A percentile compares a stretch with the other conserved stretches of the same genome.
These are phyloP conservation scores for Thalassoma bifasciatum DNA, from an alignment of 2,113 vertebrate species.

Conservation along the genomic window DNA sequence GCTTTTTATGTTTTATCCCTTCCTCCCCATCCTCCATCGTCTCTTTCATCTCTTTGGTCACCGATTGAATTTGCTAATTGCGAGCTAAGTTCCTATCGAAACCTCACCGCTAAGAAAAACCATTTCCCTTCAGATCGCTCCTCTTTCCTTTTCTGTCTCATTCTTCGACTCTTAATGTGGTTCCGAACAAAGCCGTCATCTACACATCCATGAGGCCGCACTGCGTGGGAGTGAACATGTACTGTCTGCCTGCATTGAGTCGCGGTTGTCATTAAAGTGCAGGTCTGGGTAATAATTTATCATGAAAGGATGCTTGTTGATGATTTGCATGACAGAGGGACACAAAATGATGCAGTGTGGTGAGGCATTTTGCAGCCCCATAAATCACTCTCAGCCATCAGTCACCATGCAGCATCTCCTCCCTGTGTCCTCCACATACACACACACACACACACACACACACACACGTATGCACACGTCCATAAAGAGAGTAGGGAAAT, in stretches of 20 bases:
- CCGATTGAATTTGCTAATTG: constrained; percentile 63
- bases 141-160: not conserved
- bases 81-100: constrained; percentile 18
- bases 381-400: constrained; percentile 75
- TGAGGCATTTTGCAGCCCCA: constrained; percentile 52
- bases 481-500: constrained; percentile 15
- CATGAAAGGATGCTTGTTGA: constrained; percentile 62
- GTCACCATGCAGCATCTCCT: constrained; percentile 28
- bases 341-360: constrained; percentile 65
- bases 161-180: constrained; percentile 20
- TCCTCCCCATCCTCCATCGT: constrained; percentile 39
- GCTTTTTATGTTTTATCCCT: constrained; percentile 45
- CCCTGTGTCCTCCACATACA: constrained; percentile 31
- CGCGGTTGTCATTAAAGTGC: constrained; percentile 63
- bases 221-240: constrained; percentile 45
- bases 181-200: constrained; percentile 51
- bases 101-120: constrained; percentile 22
- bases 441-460: not conserved
- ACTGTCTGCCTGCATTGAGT: constrained; percentile 19
- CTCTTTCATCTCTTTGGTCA: constrained; percentile 64
- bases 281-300: constrained; percentile 73
- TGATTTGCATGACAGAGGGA: constrained; percentile 79
- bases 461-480: not conserved
- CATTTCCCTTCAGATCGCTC: constrained; percentile 17
- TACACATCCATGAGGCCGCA: constrained; percentile 42